phyloP scores from a whole-genome alignment of 2,888 invertebrate species.

The Falcaria lacertinaria region DNA sequence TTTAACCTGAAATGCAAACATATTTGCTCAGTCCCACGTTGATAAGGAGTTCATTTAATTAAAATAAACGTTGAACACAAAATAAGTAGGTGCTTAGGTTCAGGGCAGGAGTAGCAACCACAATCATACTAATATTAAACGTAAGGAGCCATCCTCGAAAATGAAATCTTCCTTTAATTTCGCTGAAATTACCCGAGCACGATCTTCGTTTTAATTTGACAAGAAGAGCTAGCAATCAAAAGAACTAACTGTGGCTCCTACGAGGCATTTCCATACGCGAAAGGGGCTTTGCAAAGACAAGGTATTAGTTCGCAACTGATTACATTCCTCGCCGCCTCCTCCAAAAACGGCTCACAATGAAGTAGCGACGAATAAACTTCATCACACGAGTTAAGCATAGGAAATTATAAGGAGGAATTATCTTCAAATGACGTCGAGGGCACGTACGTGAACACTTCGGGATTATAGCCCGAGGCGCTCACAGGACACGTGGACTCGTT shows the following conservation, averaged over 20 bases:
- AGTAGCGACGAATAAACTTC: constrained; percentile 77
- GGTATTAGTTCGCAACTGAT: constrained; percentile 78
- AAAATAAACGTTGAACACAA: constrained; percentile 53
- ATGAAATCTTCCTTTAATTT: constrained; percentile 73
- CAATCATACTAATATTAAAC: constrained; percentile 72
- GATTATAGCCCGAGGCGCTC: constrained; percentile 54
- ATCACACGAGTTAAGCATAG: constrained; percentile 75
- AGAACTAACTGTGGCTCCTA: constrained; percentile 72
- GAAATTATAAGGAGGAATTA: constrained; percentile 78
- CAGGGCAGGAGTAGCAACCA: constrained; percentile 41
- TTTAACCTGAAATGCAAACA: constrained; percentile 15
- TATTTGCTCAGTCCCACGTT: constrained; percentile 20
- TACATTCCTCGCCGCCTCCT: constrained; percentile 71
- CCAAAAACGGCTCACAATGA: constrained; percentile 72
- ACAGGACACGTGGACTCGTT: constrained; percentile 37
- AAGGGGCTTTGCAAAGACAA: constrained; percentile 64
- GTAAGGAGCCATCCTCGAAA: constrained; percentile 60
- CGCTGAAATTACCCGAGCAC: constrained; percentile 63
- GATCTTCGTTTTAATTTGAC: constrained; percentile 73
- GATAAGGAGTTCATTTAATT: constrained; percentile 51
- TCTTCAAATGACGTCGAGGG: constrained; percentile 62
- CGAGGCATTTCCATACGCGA: constrained; percentile 76
- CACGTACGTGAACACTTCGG: constrained; percentile 60
- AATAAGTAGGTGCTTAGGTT: constrained; percentile 49
- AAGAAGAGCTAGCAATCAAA: constrained; percentile 72